Conservation (phyloP, 2,888 invertebrate species). For the Cerastoderma edule region DNA sequence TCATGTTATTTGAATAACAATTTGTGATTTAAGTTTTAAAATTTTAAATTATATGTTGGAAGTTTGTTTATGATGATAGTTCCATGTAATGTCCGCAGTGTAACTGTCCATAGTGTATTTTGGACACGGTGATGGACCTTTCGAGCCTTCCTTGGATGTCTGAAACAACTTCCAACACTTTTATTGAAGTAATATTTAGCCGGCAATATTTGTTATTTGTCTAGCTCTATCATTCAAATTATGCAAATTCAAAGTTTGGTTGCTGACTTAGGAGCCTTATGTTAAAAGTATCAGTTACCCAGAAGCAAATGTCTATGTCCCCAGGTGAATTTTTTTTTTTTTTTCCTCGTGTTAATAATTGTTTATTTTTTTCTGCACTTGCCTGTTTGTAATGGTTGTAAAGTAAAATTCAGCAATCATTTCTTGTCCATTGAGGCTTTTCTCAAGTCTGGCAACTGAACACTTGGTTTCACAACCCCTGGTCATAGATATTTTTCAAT, state of each 20-base stretch:
- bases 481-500: no score
- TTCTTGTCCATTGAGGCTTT: no score
- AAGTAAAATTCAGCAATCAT: no score
- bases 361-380: no score
- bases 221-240: background rate
- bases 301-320: no score
- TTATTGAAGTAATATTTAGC: background rate
- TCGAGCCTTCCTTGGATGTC: slow-evolving; percentile 16
- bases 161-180: background rate
- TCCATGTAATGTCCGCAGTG: slow-evolving; percentile 10
- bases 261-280: background rate
- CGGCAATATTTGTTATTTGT: background rate
- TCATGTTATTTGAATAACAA: background rate
- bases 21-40: background rate
- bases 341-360: no score
- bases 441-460: no score
- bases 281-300: background rate
- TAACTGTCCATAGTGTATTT: slow-evolving; percentile 12
- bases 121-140: slow-evolving; percentile 4
- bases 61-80: slow-evolving; percentile 20
- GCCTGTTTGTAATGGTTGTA: no score
- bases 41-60: no score
- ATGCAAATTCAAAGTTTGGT: background rate
- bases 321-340: no score
- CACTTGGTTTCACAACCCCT: no score